phyloP scores from a whole-genome alignment of 1,140 invertebrate genomes.

The Centruroides vittatus region DNA sequence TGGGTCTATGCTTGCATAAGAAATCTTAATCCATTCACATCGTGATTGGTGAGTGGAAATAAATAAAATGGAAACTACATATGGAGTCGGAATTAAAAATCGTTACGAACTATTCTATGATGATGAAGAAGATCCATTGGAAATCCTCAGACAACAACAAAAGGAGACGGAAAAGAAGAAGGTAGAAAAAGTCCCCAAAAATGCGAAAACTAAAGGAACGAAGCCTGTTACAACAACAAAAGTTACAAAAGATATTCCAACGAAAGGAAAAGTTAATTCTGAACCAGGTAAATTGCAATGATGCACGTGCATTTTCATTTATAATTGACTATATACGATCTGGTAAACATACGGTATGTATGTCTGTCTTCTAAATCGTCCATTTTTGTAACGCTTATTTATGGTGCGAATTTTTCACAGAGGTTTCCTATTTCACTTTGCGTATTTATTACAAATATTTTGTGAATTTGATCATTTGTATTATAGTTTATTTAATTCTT shows the following conservation, averaged over 20 bases:
- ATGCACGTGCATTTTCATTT: too few relatives aligned
- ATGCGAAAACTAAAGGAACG: slow-evolving; percentile 31
- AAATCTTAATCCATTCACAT: too few relatives aligned
- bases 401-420: too few relatives aligned
- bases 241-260: background rate
- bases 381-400: too few relatives aligned
- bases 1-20: too few relatives aligned
- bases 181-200: slow-evolving; percentile 52
- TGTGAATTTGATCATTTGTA: too few relatives aligned
- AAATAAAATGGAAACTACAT: slow-evolving; percentile 66
- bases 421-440: too few relatives aligned
- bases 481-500: too few relatives aligned
- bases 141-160: slow-evolving; percentile 43
- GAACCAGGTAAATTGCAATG: background rate
- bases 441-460: too few relatives aligned
- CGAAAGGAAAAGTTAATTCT: background rate
- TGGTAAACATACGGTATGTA: too few relatives aligned
- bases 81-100: slow-evolving; percentile 81
- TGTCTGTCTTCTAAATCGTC: too few relatives aligned
- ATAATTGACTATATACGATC: too few relatives aligned
- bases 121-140: slow-evolving; percentile 70
- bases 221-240: slow-evolving; percentile 19
- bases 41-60: slow-evolving; percentile 24
- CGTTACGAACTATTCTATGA: slow-evolving; percentile 79
- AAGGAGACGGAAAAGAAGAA: slow-evolving; percentile 65